Percentiles rank a stretch among this genome's conserved stretches.
Conservation (phyloP, 92 coral and sea anemone genomes). For the Parazoanthus atlanticus region DNA sequence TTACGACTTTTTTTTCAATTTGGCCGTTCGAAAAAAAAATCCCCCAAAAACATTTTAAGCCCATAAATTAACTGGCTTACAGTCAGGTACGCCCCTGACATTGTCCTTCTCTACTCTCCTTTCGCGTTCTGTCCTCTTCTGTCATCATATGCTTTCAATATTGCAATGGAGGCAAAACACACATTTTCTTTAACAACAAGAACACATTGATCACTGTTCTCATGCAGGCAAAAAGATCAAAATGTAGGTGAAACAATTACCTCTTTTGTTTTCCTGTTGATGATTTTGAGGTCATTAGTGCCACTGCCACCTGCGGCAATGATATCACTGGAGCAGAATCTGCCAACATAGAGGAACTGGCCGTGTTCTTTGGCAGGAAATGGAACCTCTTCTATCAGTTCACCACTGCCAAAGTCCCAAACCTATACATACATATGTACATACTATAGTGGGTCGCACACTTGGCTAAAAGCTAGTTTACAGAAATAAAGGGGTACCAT, state of each 20-base stretch:
- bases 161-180: too few species aligned
- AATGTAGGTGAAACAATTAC: conserved; percentile 33
- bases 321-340: conserved; percentile 74
- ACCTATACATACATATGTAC: conserved; percentile 49
- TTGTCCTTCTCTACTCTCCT: background rate
- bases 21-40: too few species aligned
- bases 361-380: conserved; percentile 83
- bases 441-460: too few species aligned
- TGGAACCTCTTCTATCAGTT: conserved; percentile 77
- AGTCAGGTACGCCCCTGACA: too few species aligned
- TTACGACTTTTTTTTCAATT: too few species aligned
- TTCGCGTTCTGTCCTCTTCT: background rate
- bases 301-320: conserved; percentile 98
- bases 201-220: too few species aligned
- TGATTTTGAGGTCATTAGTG: conserved; percentile 83
- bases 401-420: conserved; percentile 95
- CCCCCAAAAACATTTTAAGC: too few species aligned
- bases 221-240: background rate
- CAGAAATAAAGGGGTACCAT: too few species aligned
- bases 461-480: too few species aligned
- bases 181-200: background rate
- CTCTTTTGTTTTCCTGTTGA: conserved; percentile 75
- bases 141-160: background rate
- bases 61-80: too few species aligned
- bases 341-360: conserved; percentile 85